Percentiles rank a stretch among this genome's conserved stretches.
phyloP scores from a whole-genome alignment of 2,888 invertebrate genomes.

The Steromphala cineraria region DNA sequence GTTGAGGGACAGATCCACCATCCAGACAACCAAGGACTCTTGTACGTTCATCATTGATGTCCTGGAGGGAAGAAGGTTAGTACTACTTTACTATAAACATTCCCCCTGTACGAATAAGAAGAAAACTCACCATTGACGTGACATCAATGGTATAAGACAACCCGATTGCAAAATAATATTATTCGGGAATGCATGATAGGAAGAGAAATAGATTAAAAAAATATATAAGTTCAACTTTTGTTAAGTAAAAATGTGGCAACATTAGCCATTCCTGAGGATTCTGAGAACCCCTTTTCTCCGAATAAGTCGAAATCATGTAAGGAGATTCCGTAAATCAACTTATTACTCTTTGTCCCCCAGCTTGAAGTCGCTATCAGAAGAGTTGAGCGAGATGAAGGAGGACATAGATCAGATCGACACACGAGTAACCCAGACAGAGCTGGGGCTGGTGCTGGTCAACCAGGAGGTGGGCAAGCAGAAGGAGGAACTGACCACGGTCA shows the following conservation, averaged over 20 bases:
- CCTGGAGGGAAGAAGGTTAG: constrained; percentile 63
- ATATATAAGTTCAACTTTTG: too few species aligned
- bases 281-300: too few species aligned
- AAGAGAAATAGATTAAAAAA: too few species aligned
- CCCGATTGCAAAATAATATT: too few species aligned
- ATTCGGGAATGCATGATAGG: too few species aligned
- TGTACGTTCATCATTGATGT: constrained; percentile 53
- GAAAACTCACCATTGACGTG: neutral
- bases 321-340: too few species aligned
- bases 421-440: constrained; percentile 54
- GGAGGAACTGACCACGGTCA: constrained; percentile 45
- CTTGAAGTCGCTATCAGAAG: constrained; percentile 54
- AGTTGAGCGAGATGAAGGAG: constrained; percentile 55
- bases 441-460: constrained; percentile 47
- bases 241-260: too few species aligned
- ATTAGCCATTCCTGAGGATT: too few species aligned
- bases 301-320: too few species aligned
- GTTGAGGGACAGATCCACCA: constrained; percentile 32
- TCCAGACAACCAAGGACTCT: constrained; percentile 41
- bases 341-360: constrained; percentile 24
- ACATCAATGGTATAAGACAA: too few species aligned
- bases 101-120: too few species aligned
- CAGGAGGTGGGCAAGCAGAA: constrained; percentile 56
- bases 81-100: neutral
- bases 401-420: constrained; percentile 55